Base-by-base conservation (phyloP, 2,797 vertebrate species). In the Pterois miles region DNA sequence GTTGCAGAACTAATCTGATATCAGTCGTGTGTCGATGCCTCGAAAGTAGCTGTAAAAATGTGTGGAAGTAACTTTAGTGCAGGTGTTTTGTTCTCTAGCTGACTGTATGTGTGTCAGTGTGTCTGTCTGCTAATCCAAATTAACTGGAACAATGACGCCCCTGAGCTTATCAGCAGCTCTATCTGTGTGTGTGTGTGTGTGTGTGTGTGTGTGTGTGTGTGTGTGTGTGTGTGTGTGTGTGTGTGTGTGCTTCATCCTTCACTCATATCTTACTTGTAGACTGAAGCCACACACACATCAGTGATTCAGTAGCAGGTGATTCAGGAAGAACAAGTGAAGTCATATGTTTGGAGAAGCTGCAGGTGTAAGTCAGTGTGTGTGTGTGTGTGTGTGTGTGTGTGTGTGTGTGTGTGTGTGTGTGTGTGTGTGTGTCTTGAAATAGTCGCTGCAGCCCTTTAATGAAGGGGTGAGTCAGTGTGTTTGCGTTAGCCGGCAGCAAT, bases 61-160 rank as follows among this genome's bases (percentile, higher is more conserved):
- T 70, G 12, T 58, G 33, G 1, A 14, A 29, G 64, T 16, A 60
- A 46, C 31, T 67, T 83, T 53, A 7, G 40, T 66, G 54, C 36
- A 16, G 4, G 10, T 62, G 4, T 38, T 48, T 25, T 56, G 5
- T 27, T 66, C 18, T 71, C 33, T 23, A 34, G n/a, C 38, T 62
- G 65, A 9, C 67, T 75, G 81, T 40, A 54, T 82, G 67, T 81
- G 76, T 89, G 70, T 83, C 76, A 80, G 74, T 76, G 75, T 86
- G 76, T 82, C 83, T 83, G 83, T 86, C 78, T 83, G 58, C 36
- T 87, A 80, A 89, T 83, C 81, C 64, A 83, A 76, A 84, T 84
- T 46, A 88, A 89, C 69, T 84, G 20, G 86, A 83, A 88, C 88
- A 68, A 40, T 58, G 53, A 83, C 73, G 88, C 87, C 81, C 63